These are phyloP conservation scores for Cephalotes varians DNA, from an alignment of 2,888 invertebrate genomes.

Conservation along the genomic window DNA sequence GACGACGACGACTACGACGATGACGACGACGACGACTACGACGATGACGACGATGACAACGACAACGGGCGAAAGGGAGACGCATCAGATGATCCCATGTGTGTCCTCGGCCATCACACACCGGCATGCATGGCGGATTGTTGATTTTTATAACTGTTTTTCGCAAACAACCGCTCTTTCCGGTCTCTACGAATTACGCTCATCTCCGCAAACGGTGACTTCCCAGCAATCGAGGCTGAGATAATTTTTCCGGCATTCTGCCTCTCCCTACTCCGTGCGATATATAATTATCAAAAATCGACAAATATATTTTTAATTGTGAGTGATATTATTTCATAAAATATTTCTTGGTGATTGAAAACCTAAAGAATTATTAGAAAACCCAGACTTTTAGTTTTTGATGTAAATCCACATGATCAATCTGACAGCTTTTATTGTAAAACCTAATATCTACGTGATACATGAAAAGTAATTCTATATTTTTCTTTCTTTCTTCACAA, in stretches of 20 bases:
- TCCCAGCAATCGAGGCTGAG: constrained; percentile 42
- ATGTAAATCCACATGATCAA: neutral
- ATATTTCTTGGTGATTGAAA: neutral
- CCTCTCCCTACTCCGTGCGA: no score
- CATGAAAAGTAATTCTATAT: neutral
- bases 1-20: constrained; percentile 51
- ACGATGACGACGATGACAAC: constrained; percentile 37
- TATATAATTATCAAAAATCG: neutral
- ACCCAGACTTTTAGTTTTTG: neutral
- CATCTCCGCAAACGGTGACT: constrained; percentile 32
- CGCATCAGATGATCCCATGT: constrained; percentile 27
- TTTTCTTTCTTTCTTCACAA: neutral
- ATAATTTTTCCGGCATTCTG: neutral
- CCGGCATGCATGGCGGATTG: constrained; percentile 72
- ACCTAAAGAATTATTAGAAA: neutral
- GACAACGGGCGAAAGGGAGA: constrained; percentile 20
- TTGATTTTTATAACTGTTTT: constrained; percentile 83
- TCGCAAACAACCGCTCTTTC: constrained; percentile 81
- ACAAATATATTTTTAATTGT: neutral
- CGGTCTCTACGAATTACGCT: constrained; percentile 82
- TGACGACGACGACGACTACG: constrained; percentile 41
- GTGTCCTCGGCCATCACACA: constrained; percentile 32
- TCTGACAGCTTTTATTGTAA: neutral
- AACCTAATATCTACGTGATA: neutral
- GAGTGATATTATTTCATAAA: neutral